Percentiles rank a stretch among this genome's conserved stretches.
Evolutionary conservation across 2,113 vertebrate species (phyloP).

Genomic region (Oryzias woworae): DNA sequence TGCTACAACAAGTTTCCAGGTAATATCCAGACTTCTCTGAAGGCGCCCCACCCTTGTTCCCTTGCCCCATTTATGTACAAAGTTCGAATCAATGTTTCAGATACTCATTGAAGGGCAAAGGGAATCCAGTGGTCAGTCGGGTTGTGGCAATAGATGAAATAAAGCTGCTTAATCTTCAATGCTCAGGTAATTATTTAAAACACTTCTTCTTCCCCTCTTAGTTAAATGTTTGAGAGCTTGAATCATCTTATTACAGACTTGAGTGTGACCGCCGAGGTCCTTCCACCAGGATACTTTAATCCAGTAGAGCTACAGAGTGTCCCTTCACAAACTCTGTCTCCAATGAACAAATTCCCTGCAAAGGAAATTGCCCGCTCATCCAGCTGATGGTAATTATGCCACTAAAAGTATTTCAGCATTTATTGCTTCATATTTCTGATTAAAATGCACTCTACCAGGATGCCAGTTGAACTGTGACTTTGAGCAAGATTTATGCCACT

Average conservation of each 20-base stretch:
- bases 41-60: too few relatives aligned
- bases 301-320: neutral
- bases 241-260: slow-evolving; percentile 4
- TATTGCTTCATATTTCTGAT: neutral
- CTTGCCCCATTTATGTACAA: neutral
- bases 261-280: neutral
- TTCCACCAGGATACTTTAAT: neutral
- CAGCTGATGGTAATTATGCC: too few relatives aligned
- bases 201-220: too few relatives aligned
- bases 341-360: too few relatives aligned
- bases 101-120: slow-evolving; percentile 79
- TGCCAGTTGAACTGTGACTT: slow-evolving; percentile 46
- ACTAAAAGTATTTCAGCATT: too few relatives aligned
- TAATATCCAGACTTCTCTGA: slow-evolving; percentile 1
- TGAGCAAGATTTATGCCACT: slow-evolving; percentile 40
- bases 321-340: too few relatives aligned
- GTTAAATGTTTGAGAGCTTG: neutral
- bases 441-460: slow-evolving; percentile 3
- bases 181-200: slow-evolving; percentile 63
- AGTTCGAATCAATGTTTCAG: slow-evolving; percentile 2
- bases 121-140: slow-evolving; percentile 71
- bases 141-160: slow-evolving; percentile 82
- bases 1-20: slow-evolving; percentile 59
- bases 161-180: slow-evolving; percentile 63
- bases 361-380: too few relatives aligned